phyloP scores from a whole-genome alignment of 2,888 invertebrate species.

The Plagodis dolabraria region DNA sequence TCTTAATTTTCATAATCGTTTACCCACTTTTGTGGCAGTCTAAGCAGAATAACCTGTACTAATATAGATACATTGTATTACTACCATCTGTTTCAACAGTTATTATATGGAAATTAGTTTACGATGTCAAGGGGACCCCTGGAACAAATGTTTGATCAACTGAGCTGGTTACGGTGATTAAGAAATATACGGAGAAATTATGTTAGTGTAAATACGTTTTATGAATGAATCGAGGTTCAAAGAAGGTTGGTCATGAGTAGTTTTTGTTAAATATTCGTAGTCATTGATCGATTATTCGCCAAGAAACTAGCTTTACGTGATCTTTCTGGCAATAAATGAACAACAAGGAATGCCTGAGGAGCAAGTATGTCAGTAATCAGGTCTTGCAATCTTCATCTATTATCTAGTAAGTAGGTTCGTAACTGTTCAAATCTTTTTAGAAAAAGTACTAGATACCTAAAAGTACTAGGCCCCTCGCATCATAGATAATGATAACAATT shows the following conservation, averaged over 20 bases:
- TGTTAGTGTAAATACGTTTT: constrained; percentile 8
- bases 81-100: constrained; percentile 16
- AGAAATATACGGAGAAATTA: constrained; percentile 20
- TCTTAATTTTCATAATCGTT: constrained; percentile 28
- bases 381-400: too few relatives aligned
- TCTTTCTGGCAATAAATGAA: too few relatives aligned
- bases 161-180: constrained; percentile 15
- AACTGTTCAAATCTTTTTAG: too few relatives aligned
- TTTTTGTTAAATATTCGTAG: too few relatives aligned
- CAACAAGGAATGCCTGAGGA: too few relatives aligned
- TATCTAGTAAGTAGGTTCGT: too few relatives aligned
- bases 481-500: too few relatives aligned
- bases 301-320: too few relatives aligned
- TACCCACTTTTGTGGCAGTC: constrained; percentile 17
- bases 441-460: too few relatives aligned
- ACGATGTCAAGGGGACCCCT: constrained; percentile 37
- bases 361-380: too few relatives aligned
- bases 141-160: constrained; percentile 8
- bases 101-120: constrained; percentile 30
- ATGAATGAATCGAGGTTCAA: constrained; percentile 7
- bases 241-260: background rate
- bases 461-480: too few relatives aligned
- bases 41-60: constrained; percentile 18
- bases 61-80: constrained; percentile 24
- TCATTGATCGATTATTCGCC: background rate